Conservation (phyloP, 2,113 vertebrate genomes). For the Arizona elegans region DNA sequence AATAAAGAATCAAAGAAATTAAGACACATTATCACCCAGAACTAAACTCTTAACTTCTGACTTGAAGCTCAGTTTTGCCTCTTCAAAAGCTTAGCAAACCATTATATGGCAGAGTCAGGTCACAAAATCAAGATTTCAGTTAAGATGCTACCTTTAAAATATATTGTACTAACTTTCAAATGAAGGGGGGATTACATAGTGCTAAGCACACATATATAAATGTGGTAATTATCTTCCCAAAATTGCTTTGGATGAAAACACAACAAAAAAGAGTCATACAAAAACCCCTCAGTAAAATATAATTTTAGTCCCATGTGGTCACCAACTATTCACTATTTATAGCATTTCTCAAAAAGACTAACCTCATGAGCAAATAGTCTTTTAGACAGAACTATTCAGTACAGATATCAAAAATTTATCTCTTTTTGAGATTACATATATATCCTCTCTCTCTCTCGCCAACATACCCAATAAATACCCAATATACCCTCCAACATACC, state of each 20-base stretch:
- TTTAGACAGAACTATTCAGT: neutral
- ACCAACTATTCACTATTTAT: neutral
- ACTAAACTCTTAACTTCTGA: neutral
- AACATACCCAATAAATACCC: neutral
- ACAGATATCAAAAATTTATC: neutral
- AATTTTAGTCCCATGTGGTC: neutral
- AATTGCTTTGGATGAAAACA: neutral
- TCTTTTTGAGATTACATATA: neutral
- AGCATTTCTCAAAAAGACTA: neutral
- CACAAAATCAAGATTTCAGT: neutral
- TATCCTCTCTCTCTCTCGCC: neutral
- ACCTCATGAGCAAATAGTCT: neutral
- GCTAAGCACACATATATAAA: neutral
- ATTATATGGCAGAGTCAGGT: constrained; percentile 33
- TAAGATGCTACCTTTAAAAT: constrained; percentile 1
- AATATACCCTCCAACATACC: neutral
- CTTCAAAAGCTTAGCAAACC: constrained; percentile 13
- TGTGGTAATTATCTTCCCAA: neutral
- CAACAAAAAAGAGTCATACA: neutral
- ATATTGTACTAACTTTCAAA: neutral
- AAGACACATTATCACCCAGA: neutral
- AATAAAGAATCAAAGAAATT: constrained; percentile 10
- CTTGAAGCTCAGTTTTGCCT: constrained; percentile 8
- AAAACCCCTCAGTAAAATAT: neutral
- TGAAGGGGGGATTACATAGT: neutral